A percentile compares a stretch with the other conserved stretches of the same genome.
Conservation (phyloP, 1,140 invertebrate genomes). For the Calephelis virginiensis region DNA sequence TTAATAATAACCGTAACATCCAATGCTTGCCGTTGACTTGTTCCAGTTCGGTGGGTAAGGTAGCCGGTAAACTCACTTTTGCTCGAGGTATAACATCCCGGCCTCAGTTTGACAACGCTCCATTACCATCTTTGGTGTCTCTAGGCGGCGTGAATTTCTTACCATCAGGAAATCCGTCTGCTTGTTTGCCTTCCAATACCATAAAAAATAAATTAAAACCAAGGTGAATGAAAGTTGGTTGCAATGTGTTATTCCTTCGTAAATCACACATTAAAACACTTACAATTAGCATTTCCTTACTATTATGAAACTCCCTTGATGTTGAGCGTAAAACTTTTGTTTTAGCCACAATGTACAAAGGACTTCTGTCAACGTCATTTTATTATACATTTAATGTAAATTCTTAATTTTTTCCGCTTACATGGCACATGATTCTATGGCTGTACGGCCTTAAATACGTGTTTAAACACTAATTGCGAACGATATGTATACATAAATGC, state of each 20-base stretch:
- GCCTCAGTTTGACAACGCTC: no score
- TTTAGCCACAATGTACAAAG: neutral
- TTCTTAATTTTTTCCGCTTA: conserved; percentile 10
- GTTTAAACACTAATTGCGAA: neutral
- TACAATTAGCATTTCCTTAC: conserved; percentile 12
- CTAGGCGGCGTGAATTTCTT: no score
- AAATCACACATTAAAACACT: conserved; percentile 12
- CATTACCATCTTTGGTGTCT: no score
- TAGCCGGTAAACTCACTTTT: no score
- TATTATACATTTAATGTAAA: neutral
- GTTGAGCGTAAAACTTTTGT: conserved; percentile 13
- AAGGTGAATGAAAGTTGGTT: neutral
- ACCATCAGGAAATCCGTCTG: no score
- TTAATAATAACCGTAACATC: no score
- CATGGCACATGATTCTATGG: conserved; percentile 1
- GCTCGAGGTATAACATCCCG: no score
- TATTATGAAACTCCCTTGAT: conserved; percentile 6
- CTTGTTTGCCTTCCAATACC: no score
- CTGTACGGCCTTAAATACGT: neutral
- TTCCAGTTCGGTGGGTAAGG: no score
- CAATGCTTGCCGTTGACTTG: no score
- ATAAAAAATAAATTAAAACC: no score
- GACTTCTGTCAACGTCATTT: conserved; percentile 9
- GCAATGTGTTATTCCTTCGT: conserved; percentile 15
- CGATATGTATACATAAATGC: no score